Percentiles rank a stretch among this genome's conserved stretches.
Evolutionary conservation across 2,888 invertebrate genomes (phyloP).

Genomic region (Drosophila birchii): DNA sequence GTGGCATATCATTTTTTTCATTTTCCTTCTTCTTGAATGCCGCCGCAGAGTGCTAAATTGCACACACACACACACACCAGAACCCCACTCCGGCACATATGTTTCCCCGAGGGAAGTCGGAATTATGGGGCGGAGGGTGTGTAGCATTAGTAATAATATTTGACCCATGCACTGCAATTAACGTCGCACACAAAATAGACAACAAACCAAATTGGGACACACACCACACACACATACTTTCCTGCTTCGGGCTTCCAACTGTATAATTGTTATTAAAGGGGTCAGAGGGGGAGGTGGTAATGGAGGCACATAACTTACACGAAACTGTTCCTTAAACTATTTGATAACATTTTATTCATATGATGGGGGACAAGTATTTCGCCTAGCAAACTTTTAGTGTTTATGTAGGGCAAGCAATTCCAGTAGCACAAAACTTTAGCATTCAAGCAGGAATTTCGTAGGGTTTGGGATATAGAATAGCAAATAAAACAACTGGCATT

Average conservation of each 20-base stretch:
- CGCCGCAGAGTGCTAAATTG: constrained; percentile 79
- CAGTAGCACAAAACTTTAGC: constrained; percentile 28
- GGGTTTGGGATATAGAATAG: constrained; percentile 7
- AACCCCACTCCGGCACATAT: constrained; percentile 32
- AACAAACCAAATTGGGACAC: constrained; percentile 66
- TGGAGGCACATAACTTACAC: constrained; percentile 33
- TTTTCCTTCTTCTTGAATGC: constrained; percentile 47
- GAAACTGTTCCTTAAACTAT: constrained; percentile 46
- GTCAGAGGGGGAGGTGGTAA: not conserved
- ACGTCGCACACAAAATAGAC: constrained; percentile 68
- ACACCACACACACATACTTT: not conserved
- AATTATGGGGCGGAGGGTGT: constrained; percentile 11
- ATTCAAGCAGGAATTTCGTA: constrained; percentile 10
- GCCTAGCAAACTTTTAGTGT: constrained; percentile 24
- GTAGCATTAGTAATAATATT: constrained; percentile 71
- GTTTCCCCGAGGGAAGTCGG: constrained; percentile 62
- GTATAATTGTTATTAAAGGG: constrained; percentile 65
- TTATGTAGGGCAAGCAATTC: constrained; percentile 32
- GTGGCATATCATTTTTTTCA: constrained; percentile 22
- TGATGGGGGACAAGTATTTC: constrained; percentile 29
- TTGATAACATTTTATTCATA: constrained; percentile 45
- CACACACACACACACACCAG: constrained; percentile 66
- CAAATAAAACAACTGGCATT: constrained; percentile 15
- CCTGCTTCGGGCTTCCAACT: constrained; percentile 18
- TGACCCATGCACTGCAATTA: constrained; percentile 75